A percentile compares a stretch with the other conserved stretches of the same genome.
Evolutionary conservation across 2,797 vertebrate genomes (phyloP).

Genomic region (Myotis pilosus): DNA sequence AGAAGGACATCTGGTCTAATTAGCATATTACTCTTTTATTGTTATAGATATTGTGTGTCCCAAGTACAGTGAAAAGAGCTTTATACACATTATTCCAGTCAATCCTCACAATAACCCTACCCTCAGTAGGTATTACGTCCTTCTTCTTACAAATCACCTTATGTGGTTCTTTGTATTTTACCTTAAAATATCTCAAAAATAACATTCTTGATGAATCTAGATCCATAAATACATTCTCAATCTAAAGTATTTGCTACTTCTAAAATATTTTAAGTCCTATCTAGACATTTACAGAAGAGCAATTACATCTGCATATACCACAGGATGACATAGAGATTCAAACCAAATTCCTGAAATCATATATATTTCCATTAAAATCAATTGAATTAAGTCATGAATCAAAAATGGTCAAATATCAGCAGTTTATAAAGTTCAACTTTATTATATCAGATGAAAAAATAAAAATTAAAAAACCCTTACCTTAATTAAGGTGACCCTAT

Average conservation of each 20-base stretch:
- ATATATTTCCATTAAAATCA: background rate
- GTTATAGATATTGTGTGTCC: background rate
- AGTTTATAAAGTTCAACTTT: background rate
- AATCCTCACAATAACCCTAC: background rate
- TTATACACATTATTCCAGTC: background rate
- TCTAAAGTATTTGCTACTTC: background rate
- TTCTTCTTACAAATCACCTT: background rate
- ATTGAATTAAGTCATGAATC: background rate
- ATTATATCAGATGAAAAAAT: background rate
- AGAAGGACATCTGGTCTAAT: too few relatives aligned
- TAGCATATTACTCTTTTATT: too few relatives aligned
- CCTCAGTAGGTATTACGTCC: background rate
- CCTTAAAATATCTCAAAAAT: constrained; percentile 39
- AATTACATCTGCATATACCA: background rate
- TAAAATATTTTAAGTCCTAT: background rate
- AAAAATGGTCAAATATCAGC: constrained; percentile 20
- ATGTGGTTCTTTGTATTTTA: background rate
- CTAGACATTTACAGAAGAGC: constrained; percentile 17
- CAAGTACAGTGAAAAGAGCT: background rate
- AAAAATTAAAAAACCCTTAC: background rate
- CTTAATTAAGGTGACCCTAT: background rate
- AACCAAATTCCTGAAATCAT: background rate
- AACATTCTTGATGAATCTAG: background rate
- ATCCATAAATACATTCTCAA: background rate
- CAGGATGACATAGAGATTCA: background rate